Evolutionary conservation across 2,888 invertebrate species (phyloP).

Genomic region (Celastrina argiolus): DNA sequence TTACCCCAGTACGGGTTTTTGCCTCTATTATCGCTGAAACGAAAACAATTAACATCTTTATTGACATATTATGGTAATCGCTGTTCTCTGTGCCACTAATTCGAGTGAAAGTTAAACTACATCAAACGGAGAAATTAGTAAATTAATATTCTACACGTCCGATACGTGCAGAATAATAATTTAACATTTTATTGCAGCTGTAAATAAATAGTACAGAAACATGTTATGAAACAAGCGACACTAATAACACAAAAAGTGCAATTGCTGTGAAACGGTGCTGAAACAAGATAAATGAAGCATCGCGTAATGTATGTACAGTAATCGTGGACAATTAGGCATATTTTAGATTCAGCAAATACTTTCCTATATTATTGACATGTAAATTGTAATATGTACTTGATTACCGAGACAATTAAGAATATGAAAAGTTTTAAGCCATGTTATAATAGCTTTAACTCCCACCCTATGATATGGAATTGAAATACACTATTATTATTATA

Average conservation of each 20-base stretch:
- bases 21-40: constrained; percentile 42
- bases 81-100: neutral
- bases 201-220: neutral
- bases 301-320: neutral
- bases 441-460: no score
- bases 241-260: constrained; percentile 5
- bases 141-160: no score
- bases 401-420: no score
- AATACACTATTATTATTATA: no score
- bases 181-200: neutral
- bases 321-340: neutral
- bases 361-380: no score
- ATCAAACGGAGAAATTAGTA: constrained; percentile 8
- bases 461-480: no score
- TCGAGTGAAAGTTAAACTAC: constrained; percentile 12
- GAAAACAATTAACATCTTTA: constrained; percentile 20
- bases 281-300: constrained; percentile 41
- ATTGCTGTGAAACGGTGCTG: constrained; percentile 37
- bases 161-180: neutral
- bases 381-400: no score
- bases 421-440: no score
- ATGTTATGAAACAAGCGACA: neutral
- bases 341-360: neutral
- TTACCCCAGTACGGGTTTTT: constrained; percentile 30
- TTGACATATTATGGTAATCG: constrained; percentile 16